phyloP scores from a whole-genome alignment of 2,888 invertebrate species.

The Leptinotarsa juncta region DNA sequence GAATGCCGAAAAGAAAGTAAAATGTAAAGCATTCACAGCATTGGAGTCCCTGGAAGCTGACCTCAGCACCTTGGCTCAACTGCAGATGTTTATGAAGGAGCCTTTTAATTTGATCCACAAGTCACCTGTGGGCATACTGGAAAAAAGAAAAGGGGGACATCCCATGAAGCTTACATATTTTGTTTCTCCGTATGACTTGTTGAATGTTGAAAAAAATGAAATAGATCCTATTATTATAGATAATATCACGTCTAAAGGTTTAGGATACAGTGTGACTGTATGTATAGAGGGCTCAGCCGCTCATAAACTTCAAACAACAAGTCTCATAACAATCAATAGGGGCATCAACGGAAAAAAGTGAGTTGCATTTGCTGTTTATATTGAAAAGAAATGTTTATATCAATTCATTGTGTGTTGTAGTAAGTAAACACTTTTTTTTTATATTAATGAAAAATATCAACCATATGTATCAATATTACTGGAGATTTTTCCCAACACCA shows the following conservation, averaged over 20 bases:
- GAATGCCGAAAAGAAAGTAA: constrained; percentile 94
- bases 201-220: constrained; percentile 80
- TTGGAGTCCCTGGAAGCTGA: constrained; percentile 93
- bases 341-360: constrained; percentile 82
- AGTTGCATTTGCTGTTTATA: constrained; percentile 40
- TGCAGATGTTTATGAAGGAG: constrained; percentile 80
- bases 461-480: too few species aligned
- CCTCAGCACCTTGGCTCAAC: constrained; percentile 82
- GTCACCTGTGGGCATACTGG: constrained; percentile 88
- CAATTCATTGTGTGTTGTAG: too few species aligned
- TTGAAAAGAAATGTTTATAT: too few species aligned
- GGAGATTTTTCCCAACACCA: too few species aligned
- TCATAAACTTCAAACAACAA: constrained; percentile 83
- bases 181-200: constrained; percentile 90
- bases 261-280: constrained; percentile 90
- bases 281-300: constrained; percentile 89
- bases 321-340: constrained; percentile 77
- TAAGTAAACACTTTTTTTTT: too few species aligned
- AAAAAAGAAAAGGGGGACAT: constrained; percentile 87
- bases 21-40: constrained; percentile 93
- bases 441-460: too few species aligned
- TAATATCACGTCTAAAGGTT: constrained; percentile 74
- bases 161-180: constrained; percentile 95
- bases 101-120: constrained; percentile 83
- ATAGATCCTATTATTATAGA: constrained; percentile 82